Conservation (phyloP, 1,140 invertebrate genomes). For the Diabrotica virgifera region DNA sequence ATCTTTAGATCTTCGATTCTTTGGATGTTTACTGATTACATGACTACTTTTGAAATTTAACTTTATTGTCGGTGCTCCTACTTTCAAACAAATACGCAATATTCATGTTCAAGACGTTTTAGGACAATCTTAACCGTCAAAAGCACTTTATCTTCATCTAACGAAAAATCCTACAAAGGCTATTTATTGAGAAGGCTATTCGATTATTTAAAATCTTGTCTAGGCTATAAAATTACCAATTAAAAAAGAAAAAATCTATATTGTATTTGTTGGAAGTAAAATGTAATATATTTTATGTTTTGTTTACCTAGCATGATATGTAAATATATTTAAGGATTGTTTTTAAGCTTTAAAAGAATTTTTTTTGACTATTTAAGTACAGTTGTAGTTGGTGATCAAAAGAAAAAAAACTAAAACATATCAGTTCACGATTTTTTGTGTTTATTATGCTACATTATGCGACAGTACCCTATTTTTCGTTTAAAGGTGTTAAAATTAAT, state of each 20-base stretch:
- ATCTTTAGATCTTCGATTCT: too few relatives aligned
- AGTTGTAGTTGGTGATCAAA: conserved; percentile 2
- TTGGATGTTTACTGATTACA: too few relatives aligned
- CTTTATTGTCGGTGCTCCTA: too few relatives aligned
- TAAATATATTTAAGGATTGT: conserved; percentile 3
- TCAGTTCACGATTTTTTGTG: background rate
- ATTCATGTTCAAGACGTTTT: too few relatives aligned
- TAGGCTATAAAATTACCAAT: conserved; percentile 1
- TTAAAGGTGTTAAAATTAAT: too few relatives aligned
- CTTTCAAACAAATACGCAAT: too few relatives aligned
- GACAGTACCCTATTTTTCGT: too few relatives aligned
- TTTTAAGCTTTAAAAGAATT: conserved; percentile 3
- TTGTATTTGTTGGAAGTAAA: conserved; percentile 1
- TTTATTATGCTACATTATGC: background rate
- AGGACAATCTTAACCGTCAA: too few relatives aligned
- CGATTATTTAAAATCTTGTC: background rate
- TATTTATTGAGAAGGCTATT: too few relatives aligned
- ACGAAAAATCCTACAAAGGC: too few relatives aligned
- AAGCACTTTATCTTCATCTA: too few relatives aligned
- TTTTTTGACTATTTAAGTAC: background rate
- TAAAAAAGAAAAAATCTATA: background rate
- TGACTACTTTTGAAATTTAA: too few relatives aligned
- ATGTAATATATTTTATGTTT: conserved; percentile 3
- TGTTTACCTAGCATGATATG: background rate
- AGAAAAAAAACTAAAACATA: background rate